These are phyloP conservation scores for Spinus olivaceus DNA, from an alignment of 2,797 vertebrate species.

Conservation along the genomic window DNA sequence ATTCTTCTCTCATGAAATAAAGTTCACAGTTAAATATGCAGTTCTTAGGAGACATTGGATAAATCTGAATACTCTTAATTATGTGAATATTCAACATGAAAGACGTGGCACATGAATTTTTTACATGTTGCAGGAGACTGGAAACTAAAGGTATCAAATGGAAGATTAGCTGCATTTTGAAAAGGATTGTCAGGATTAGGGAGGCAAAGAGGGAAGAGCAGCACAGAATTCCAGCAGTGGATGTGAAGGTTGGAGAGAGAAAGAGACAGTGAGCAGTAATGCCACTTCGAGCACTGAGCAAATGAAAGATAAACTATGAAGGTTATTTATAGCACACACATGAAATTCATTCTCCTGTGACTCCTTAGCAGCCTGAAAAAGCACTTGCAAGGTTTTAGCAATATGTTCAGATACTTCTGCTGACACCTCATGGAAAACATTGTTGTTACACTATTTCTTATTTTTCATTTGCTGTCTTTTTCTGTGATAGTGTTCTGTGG, in stretches of 20 bases:
- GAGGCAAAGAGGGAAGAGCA: background rate
- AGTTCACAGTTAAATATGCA: background rate
- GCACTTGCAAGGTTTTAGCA: background rate
- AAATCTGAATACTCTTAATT: background rate
- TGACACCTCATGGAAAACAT: constrained; percentile 41
- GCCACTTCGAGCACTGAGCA: background rate
- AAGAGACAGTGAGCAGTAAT: background rate
- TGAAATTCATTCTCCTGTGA: background rate
- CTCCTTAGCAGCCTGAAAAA: background rate
- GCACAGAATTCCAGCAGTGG: background rate
- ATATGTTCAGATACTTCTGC: constrained; percentile 40
- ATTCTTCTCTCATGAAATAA: background rate
- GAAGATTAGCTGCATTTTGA: background rate
- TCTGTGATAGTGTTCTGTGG: background rate
- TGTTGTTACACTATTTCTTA: constrained; percentile 14
- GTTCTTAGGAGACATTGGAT: background rate
- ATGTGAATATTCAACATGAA: background rate
- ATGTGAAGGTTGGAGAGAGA: background rate
- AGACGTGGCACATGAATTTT: background rate
- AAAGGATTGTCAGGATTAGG: background rate
- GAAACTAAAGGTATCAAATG: background rate
- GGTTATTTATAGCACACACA: background rate
- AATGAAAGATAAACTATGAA: background rate
- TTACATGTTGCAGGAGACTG: background rate
- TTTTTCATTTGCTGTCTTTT: background rate